These are phyloP conservation scores for Thymelicus acteon DNA, from an alignment of 2,888 invertebrate species.

Conservation along the genomic window DNA sequence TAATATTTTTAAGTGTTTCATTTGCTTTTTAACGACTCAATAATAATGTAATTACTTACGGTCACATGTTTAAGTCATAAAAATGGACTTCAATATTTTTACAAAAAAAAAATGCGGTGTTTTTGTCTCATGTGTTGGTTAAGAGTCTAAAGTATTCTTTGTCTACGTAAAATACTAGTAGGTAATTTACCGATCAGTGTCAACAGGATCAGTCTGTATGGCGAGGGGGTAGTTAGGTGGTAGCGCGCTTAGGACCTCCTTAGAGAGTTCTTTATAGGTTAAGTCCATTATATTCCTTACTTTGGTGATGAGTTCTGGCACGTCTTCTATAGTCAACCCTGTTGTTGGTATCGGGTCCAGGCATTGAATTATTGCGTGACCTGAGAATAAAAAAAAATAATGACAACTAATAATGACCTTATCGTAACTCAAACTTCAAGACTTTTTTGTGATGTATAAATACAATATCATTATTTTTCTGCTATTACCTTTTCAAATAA, in stretches of 20 bases:
- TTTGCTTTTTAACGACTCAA: too few relatives aligned
- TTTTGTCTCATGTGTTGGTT: too few relatives aligned
- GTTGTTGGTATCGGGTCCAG: conserved; percentile 81
- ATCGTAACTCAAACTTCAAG: too few relatives aligned
- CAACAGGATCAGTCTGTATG: conserved; percentile 56
- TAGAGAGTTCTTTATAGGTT: conserved; percentile 77
- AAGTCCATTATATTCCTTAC: conserved; percentile 79
- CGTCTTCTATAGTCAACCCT: conserved; percentile 77
- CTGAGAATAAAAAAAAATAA: conserved; percentile 57
- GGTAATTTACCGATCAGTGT: conserved; percentile 16
- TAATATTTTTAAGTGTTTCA: too few relatives aligned
- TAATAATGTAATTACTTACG: too few relatives aligned
- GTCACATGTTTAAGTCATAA: too few relatives aligned
- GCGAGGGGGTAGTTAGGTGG: conserved; percentile 80
- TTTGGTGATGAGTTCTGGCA: conserved; percentile 76
- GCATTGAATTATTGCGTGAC: conserved; percentile 82
- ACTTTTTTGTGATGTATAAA: too few relatives aligned
- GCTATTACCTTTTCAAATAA: too few relatives aligned
- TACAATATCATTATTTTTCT: too few relatives aligned
- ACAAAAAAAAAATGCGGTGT: too few relatives aligned
- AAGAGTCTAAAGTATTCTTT: neutral
- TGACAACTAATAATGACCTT: too few relatives aligned
- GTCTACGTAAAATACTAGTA: neutral
- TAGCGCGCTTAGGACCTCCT: conserved; percentile 75
- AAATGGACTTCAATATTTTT: too few relatives aligned